Percentiles rank a stretch among this genome's conserved stretches.
phyloP scores from a whole-genome alignment of 2,797 vertebrate species.

The Delichon dasypus region DNA sequence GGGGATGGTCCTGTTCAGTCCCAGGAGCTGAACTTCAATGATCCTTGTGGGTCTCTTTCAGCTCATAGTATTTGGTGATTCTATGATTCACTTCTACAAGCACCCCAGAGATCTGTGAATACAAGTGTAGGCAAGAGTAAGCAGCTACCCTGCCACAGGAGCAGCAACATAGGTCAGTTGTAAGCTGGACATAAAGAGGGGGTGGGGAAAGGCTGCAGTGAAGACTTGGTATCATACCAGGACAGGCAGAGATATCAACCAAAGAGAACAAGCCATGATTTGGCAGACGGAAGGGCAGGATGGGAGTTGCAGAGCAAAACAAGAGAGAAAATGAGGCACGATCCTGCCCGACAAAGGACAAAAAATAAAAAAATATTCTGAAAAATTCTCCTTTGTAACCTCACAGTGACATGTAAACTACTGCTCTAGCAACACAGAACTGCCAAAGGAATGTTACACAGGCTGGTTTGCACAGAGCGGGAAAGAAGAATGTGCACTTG shows the following conservation, averaged over 20 bases:
- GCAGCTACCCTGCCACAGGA: background rate
- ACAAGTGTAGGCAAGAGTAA: background rate
- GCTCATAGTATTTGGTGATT: background rate
- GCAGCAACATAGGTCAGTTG: background rate
- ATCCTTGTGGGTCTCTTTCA: background rate
- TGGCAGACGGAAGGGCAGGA: background rate
- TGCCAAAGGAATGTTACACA: background rate
- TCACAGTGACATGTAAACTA: background rate
- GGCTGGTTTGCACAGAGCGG: background rate
- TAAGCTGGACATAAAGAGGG: slow-evolving; percentile 9
- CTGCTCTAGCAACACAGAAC: background rate
- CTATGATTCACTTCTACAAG: background rate
- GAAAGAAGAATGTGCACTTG: background rate
- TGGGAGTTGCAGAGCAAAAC: background rate
- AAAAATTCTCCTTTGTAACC: background rate
- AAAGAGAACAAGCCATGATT: background rate
- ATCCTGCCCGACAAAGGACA: background rate
- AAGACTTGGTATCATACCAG: slow-evolving; percentile 14
- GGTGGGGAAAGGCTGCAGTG: background rate
- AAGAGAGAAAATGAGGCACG: background rate
- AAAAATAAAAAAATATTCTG: background rate
- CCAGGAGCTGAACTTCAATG: background rate
- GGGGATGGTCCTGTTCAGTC: background rate
- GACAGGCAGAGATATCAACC: background rate
- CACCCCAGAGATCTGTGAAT: background rate